phyloP scores from a whole-genome alignment of 30 jellyfish, hydroid and myxozoan species.

The Haliclystus octoradiatus region DNA sequence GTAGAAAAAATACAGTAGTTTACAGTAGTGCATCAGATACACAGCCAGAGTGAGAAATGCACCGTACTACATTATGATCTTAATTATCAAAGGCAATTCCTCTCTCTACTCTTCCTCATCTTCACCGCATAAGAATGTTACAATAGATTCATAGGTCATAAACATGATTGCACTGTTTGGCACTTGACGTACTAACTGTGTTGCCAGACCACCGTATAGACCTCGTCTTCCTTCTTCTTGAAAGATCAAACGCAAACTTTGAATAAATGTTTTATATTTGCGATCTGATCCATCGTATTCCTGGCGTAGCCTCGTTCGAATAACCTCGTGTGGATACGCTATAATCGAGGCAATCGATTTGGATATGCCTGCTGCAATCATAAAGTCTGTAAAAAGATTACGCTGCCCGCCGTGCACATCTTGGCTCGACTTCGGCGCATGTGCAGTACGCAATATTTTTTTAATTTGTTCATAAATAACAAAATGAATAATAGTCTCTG shows the following conservation, averaged over 20 bases:
- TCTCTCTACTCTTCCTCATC: conserved; percentile 43
- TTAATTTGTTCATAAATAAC: conserved; percentile 76
- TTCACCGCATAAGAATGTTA: conserved; percentile 48
- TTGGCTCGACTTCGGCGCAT: conserved; percentile 3
- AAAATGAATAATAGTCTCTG: conserved; percentile 84
- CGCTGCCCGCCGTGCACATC: too few species aligned
- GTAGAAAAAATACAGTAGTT: too few species aligned
- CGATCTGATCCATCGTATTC: conserved; percentile 55
- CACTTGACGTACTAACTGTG: conserved; percentile 80
- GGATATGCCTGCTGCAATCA: conserved; percentile 94
- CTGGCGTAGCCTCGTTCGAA: conserved; percentile 93
- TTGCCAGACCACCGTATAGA: conserved; percentile 83
- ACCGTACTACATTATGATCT: too few species aligned
- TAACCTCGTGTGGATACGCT: conserved; percentile 98
- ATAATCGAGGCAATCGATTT: conserved; percentile 80
- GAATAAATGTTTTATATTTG: conserved; percentile 73
- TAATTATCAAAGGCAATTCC: too few species aligned
- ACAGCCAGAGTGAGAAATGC: too few species aligned
- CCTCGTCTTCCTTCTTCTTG: conserved; percentile 95
- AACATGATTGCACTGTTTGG: conserved; percentile 89
- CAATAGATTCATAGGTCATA: conserved; percentile 83
- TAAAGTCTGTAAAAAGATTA: conserved; percentile 79
- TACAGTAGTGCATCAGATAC: too few species aligned
- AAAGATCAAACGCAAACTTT: conserved; percentile 49
- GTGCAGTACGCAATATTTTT: conserved; percentile 41